Conservation (phyloP, 1,140 invertebrate genomes). For the Liolophura sinensis region DNA sequence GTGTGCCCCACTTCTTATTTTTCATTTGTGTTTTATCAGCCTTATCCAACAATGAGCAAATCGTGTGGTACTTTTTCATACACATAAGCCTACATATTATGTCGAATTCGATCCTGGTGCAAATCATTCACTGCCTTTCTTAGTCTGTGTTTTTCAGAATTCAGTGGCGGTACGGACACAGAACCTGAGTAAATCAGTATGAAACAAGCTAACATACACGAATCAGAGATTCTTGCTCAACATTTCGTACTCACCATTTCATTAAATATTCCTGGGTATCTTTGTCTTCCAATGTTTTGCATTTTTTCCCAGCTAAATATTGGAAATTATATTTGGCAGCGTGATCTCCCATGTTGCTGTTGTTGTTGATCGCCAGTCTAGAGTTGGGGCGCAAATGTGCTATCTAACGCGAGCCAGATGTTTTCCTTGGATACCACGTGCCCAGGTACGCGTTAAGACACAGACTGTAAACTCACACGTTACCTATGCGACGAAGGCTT, state of each 20-base stretch:
- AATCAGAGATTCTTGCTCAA: not conserved
- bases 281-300: slow-evolving; percentile 39
- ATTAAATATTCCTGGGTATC: slow-evolving; percentile 42
- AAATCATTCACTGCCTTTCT: not conserved
- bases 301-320: slow-evolving; percentile 37
- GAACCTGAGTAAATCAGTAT: slow-evolving; percentile 12
- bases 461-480: too few relatives aligned
- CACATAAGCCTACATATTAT: too few relatives aligned
- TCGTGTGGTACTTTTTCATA: too few relatives aligned
- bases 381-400: too few relatives aligned
- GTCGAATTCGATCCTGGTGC: not conserved
- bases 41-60: too few relatives aligned
- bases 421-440: too few relatives aligned
- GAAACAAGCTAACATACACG: not conserved
- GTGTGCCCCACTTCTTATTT: too few relatives aligned
- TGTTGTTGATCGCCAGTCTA: too few relatives aligned
- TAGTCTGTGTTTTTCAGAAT: not conserved
- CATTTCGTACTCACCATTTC: slow-evolving; percentile 40
- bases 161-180: not conserved
- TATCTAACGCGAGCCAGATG: too few relatives aligned
- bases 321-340: slow-evolving; percentile 42
- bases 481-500: too few relatives aligned
- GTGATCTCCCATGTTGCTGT: slow-evolving; percentile 28
- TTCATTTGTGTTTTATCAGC: too few relatives aligned
- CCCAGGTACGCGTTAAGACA: too few relatives aligned